These are phyloP conservation scores for Onchidella celtica DNA, from an alignment of 2,888 invertebrate species.

Conservation along the genomic window DNA sequence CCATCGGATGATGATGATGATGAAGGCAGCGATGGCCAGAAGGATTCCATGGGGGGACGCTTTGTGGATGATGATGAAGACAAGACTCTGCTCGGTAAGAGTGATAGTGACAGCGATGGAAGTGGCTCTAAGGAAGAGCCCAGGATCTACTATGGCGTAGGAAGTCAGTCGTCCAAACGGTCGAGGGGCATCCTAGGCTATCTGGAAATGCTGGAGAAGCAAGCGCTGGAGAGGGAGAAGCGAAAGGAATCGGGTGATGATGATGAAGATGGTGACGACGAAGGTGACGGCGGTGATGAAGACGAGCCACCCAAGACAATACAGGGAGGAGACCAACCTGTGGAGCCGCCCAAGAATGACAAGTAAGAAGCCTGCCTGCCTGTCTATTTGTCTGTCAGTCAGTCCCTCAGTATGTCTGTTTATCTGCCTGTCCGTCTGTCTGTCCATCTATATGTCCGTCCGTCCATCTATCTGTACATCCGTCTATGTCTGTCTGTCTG, in stretches of 20 bases:
- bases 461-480: no score
- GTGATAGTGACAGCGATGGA: slow-evolving; percentile 9
- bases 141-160: slow-evolving; percentile 35
- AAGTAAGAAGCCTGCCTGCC: slow-evolving; percentile 40
- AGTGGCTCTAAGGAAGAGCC: slow-evolving; percentile 38
- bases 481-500: no score
- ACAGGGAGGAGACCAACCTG: slow-evolving; percentile 30
- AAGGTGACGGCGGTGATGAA: slow-evolving; percentile 11
- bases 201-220: slow-evolving; percentile 76
- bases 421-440: no score
- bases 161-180: slow-evolving; percentile 49
- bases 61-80: slow-evolving; percentile 59
- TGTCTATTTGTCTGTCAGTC: no score
- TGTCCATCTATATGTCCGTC: no score
- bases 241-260: neutral
- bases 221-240: slow-evolving; percentile 59
- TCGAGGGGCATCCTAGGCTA: slow-evolving; percentile 76
- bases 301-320: slow-evolving; percentile 13
- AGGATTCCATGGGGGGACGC: slow-evolving; percentile 53
- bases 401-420: no score
- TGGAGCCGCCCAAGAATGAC: slow-evolving; percentile 23
- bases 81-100: slow-evolving; percentile 1
- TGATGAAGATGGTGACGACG: neutral
- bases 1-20: slow-evolving; percentile 64
- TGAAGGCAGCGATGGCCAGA: slow-evolving; percentile 60